Evolutionary conservation across 2,888 invertebrate genomes (phyloP), one percentile per base, ranked within the genome.

Genomic region (Cerastis leucographa): DNA sequence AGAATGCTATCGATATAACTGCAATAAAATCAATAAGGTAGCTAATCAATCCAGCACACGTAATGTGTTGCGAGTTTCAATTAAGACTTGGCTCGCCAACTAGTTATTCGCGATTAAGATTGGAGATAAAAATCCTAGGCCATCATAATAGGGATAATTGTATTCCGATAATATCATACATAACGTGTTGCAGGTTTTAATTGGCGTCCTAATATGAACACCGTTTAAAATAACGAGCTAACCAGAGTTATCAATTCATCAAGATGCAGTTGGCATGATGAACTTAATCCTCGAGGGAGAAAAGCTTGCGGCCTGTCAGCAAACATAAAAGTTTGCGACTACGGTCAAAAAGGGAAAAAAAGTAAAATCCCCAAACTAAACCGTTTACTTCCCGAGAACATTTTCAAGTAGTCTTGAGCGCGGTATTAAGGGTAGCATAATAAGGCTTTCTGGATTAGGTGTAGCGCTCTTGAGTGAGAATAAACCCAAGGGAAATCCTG

Each of bases 371-470:
- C 90, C 87, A 87, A 93, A 93, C 92, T 93, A 92, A 93, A 94
- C 89, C 94, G 93, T 93, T 94, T 94, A 94, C 93, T 94, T 93
- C 90, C 90, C 92, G 92, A 94, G 94, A 92, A 96, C 96, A 96
- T 95, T 96, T 96, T 96, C 96, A 96, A 96, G 96, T 95, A 95
- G 94, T 95, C 96, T 95, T 94, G 96, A 96, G 95, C 94, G 92
- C 93, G 93, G 96, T 95, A 96, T 96, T 96, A 96, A 95, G 96
- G 96, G 95, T 93, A 94, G 96, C 93, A 96, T 96, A 96, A 96
- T 96, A 96, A 96, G 96, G 96, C 96, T 96, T 96, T 96, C 94
- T 94, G 96, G 96, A 96, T 96, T 96, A 96, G 96, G 94, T 94
- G 95, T 92, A 94, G 94, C 95, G 95, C 95, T 95, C 96, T 96